phyloP scores from a whole-genome alignment of 30 jellyfish, hydroid and myxozoan genomes.

The Mastigias papua region DNA sequence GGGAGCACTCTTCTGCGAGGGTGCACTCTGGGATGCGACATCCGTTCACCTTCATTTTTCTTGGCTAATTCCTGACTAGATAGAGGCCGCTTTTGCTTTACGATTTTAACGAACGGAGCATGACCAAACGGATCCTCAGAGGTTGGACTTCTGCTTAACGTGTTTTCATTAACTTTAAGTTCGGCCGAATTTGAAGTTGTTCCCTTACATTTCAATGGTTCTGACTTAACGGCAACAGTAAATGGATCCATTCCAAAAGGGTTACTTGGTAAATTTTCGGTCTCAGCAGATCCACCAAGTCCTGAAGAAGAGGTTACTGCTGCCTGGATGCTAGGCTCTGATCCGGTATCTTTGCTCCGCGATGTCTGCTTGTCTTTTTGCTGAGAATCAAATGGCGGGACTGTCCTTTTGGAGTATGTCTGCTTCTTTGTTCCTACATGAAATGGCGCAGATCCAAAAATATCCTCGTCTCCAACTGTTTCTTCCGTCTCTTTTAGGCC shows the following conservation, averaged over 20 bases:
- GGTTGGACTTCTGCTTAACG: constrained; percentile 31
- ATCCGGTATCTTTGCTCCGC: not conserved
- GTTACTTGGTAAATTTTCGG: constrained; percentile 9
- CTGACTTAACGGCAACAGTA: not conserved
- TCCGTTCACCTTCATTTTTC: constrained; percentile 14
- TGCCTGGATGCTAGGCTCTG: not conserved
- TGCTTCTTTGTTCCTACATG: constrained; percentile 10
- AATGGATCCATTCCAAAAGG: constrained; percentile 43
- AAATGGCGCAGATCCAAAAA: constrained; percentile 98
- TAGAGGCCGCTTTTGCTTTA: constrained; percentile 56
- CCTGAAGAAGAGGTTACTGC: not conserved
- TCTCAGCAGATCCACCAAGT: not conserved
- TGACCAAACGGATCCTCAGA: constrained; percentile 90
- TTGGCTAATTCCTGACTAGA: constrained; percentile 68
- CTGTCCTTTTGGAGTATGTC: not conserved
- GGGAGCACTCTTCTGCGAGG: constrained; percentile 65
- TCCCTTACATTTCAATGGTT: constrained; percentile 1
- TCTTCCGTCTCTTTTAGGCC: not conserved
- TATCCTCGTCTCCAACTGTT: constrained; percentile 42
- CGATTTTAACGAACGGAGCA: constrained; percentile 83
- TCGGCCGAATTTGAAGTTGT: not conserved
- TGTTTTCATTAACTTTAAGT: constrained; percentile 5
- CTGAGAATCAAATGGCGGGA: not conserved
- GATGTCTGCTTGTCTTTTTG: not conserved
- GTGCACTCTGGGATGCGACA: constrained; percentile 34